A percentile compares a stretch with the other conserved stretches of the same genome.
phyloP scores from a whole-genome alignment of 2,797 vertebrate genomes.

The Oceanodroma leucorhoa region DNA sequence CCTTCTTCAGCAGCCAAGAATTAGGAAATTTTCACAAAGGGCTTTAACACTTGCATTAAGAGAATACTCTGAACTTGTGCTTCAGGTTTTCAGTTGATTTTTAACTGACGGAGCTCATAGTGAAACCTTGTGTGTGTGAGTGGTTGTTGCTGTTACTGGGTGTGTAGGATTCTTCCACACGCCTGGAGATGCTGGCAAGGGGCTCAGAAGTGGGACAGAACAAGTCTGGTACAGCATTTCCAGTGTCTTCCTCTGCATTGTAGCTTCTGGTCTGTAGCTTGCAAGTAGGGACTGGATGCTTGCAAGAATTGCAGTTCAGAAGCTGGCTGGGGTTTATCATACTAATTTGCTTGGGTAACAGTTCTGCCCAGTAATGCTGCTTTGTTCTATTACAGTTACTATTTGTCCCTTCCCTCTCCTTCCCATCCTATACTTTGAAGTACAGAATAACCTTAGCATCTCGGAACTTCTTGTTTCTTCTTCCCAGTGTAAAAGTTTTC shows the following conservation, averaged over 20 bases:
- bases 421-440: neutral
- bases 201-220: neutral
- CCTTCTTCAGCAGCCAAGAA: neutral
- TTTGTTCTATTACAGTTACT: neutral
- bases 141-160: neutral
- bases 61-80: neutral
- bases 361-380: neutral
- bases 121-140: neutral
- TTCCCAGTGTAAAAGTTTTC: neutral
- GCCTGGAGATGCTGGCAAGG: neutral
- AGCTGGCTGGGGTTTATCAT: accelerated
- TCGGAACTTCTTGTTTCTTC: neutral
- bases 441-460: neutral
- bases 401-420: neutral
- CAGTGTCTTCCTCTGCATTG: neutral
- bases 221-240: neutral
- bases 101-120: neutral
- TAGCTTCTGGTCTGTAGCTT: neutral
- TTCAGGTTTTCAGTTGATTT: neutral
- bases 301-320: neutral
- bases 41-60: neutral
- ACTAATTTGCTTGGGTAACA: neutral
- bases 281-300: neutral
- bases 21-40: neutral
- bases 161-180: neutral